Evolutionary conservation across 2,888 invertebrate species (phyloP).

Genomic region (Conomelus anceps): DNA sequence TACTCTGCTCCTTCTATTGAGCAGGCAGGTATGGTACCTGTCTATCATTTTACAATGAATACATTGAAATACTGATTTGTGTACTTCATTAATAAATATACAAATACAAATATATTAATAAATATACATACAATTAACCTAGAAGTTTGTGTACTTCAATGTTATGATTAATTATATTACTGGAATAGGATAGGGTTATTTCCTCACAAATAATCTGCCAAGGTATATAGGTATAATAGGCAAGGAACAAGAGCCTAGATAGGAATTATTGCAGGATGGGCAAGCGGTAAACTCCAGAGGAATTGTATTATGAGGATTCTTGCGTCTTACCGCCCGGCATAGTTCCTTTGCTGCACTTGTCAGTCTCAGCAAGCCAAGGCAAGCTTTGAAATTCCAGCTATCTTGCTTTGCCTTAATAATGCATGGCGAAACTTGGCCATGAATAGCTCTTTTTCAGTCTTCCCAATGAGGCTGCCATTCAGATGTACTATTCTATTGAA

Average conservation of each 20-base stretch:
- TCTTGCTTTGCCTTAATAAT: background rate
- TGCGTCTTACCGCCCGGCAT: background rate
- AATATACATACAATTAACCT: too few relatives aligned
- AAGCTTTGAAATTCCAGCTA: background rate
- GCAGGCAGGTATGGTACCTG: too few relatives aligned
- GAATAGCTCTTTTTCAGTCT: background rate
- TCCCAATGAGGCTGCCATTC: background rate
- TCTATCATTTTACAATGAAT: too few relatives aligned
- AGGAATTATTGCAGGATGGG: background rate
- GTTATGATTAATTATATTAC: too few relatives aligned
- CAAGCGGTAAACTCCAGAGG: background rate
- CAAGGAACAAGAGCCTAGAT: background rate
- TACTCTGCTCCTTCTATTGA: too few relatives aligned
- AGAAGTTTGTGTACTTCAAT: too few relatives aligned
- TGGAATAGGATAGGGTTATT: too few relatives aligned
- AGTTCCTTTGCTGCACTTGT: background rate
- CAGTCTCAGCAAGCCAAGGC: background rate
- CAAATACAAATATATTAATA: too few relatives aligned
- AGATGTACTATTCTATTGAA: background rate
- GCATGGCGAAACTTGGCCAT: background rate
- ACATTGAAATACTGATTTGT: too few relatives aligned
- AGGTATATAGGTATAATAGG: background rate
- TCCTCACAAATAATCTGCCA: background rate
- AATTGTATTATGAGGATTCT: background rate
- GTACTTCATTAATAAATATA: too few relatives aligned